Percentiles rank a stretch among this genome's conserved stretches.
These are phyloP conservation scores for Cyclophora albipunctata DNA, from an alignment of 2,888 invertebrate species.

Conservation along the genomic window DNA sequence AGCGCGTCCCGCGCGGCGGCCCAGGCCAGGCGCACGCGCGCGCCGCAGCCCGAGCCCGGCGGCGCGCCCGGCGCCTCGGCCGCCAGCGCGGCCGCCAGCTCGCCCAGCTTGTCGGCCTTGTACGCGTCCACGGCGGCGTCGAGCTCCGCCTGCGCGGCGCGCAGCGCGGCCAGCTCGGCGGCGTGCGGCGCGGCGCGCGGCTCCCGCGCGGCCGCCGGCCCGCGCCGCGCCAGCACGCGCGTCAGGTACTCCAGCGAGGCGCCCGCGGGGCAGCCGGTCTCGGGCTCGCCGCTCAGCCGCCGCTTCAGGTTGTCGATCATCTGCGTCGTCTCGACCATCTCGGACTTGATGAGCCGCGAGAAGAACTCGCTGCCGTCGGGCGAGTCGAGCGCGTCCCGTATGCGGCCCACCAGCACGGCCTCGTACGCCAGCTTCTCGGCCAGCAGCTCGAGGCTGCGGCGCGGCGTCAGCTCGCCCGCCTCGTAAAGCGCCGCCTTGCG, in stretches of 20 bases:
- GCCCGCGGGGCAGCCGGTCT: slow-evolving; percentile 50
- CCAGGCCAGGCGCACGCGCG: slow-evolving; percentile 84
- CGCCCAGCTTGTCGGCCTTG: slow-evolving; percentile 80
- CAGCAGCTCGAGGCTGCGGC: slow-evolving; percentile 80
- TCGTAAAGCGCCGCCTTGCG: slow-evolving; percentile 79
- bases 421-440: slow-evolving; percentile 89
- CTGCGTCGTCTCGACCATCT: slow-evolving; percentile 85
- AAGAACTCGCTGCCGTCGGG: slow-evolving; percentile 75
- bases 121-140: slow-evolving; percentile 77
- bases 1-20: slow-evolving; percentile 84
- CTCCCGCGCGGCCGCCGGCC: slow-evolving; percentile 60
- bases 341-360: slow-evolving; percentile 78
- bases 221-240: slow-evolving; percentile 82
- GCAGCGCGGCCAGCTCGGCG: slow-evolving; percentile 68
- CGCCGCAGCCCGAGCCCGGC: slow-evolving; percentile 63
- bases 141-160: slow-evolving; percentile 76
- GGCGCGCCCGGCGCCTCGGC: slow-evolving; percentile 75
- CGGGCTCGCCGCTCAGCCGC: slow-evolving; percentile 76
- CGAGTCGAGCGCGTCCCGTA: slow-evolving; percentile 79
- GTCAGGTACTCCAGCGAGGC: slow-evolving; percentile 82
- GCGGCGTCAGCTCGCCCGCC: slow-evolving; percentile 80
- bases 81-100: slow-evolving; percentile 81
- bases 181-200: slow-evolving; percentile 52
- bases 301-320: slow-evolving; percentile 82
- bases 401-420: slow-evolving; percentile 81